Base-by-base conservation (phyloP, 2,797 vertebrate species). In the Tolypeutes matacus region DNA sequence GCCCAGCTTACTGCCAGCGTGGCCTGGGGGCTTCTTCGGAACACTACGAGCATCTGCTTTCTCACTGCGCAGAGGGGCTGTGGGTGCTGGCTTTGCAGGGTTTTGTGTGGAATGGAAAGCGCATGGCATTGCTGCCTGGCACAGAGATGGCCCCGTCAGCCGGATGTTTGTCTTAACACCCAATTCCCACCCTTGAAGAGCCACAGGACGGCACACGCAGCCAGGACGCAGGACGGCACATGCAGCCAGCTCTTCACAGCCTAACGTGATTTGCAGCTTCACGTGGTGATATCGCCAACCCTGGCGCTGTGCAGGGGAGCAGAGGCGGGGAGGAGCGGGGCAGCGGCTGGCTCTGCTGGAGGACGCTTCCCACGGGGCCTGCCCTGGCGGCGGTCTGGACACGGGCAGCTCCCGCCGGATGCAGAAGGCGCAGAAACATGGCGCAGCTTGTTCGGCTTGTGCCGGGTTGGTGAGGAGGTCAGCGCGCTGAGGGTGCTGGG, bases 51-150 rank as follows among this genome's bases (percentile, higher is more conserved):
- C 60, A 62, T 67, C 53, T 17, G 18, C 90, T 70, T 84, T 39
- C 51, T 95, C 49, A 58, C n/a, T 89, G 39, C 73, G 69, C 93
- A 91, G 62, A 77, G 36, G 36, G 14, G 31, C 56, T 77, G 46
- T 58, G 18, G 27, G 36, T 51, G 34, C 10, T 69, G 81, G 36
- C 25, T 83, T 17, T n/a, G 31, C 20, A 81, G 84, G 18, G 27
- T 29, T 89, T 84, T 73, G 18, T 21, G 23, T 25, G 56, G 60
- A 90, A 49, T 20, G 72, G 34, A 69, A 82, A 93, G 60, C 42
- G 0, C 15, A 75, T n/a, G 78, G 29, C 39, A 34, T n/a, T 62
- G 20, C 21, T 39, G 27, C 39, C 31, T 80, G 80, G 20, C 51
- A 85, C 58, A 56, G 5, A 56, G 42, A 13, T 5, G 39, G 46